Base-by-base conservation (phyloP, 1,140 invertebrate genomes). In the Trachymyrmex cornetzi region DNA sequence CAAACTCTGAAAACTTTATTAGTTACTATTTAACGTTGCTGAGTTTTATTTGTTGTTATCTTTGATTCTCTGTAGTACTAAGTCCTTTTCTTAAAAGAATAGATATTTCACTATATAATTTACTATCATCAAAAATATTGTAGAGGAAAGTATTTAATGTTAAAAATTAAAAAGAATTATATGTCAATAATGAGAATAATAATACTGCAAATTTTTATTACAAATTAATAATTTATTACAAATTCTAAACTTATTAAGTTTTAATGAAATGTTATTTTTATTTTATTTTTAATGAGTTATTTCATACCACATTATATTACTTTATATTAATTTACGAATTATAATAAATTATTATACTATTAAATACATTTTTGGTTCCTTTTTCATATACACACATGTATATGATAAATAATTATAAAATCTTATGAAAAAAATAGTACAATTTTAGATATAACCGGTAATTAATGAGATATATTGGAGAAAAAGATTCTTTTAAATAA, bases 401-500 rank as follows among this genome's bases (percentile, higher is more conserved):
- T 44, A 12, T 66, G 34, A 66, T 34, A 66, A 14, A 44, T 24
- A 80, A 30, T 64, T 67, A 55, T 14, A 55, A 12, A 69, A 69
- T 55, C n/a, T 27, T 38, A 80, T 0, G 6, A 38, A 16, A 69
- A 22, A 34, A 44, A 4, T 44, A 27, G 1, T n/a, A 50, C 4
- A 69, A 22, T 48, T 80, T 67, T 53, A 38, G 0, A 48, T 30
- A 44, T 38, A 53, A 7, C 48, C 2, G 3, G 3, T 82, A 59
- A 82, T 57, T 71, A 79, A 57, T 11, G 44, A 79, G 6, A 34
- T n/a, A 19, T 16, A 5, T 22, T 0, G 50, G 6, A 22, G 12
- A 50, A 66, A 79, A 22, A 22, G 9, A 50, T 64, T 50, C 34
- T 77, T 2, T 77, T n/a, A 50, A 63, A 61, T 53, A 53, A 66